Percentiles rank a stretch among this genome's conserved stretches.
These are phyloP conservation scores for Darevskia mixta DNA, from an alignment of 2,797 vertebrate genomes.

Conservation along the genomic window DNA sequence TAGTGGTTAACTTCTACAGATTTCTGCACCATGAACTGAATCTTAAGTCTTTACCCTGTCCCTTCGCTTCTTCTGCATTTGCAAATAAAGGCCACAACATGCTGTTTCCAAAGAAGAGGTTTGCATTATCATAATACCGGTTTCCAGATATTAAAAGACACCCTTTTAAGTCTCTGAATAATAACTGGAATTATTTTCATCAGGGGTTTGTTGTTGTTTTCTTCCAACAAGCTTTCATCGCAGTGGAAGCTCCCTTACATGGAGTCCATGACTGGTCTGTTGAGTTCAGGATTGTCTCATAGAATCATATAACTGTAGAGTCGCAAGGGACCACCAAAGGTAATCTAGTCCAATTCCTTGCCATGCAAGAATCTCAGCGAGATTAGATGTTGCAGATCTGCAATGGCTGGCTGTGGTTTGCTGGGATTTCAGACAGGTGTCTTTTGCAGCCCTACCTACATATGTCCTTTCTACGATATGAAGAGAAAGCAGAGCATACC, in stretches of 20 bases:
- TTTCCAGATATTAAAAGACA: neutral
- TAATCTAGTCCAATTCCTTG: no score
- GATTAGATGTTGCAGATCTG: no score
- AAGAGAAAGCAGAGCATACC: no score
- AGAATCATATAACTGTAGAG: no score
- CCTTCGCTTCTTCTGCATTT: neutral
- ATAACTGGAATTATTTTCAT: neutral
- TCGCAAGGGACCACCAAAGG: no score
- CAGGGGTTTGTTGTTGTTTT: neutral
- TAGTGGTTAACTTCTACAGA: slow-evolving; percentile 16
- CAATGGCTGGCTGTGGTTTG: no score
- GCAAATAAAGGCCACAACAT: neutral
- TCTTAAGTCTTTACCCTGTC: neutral
- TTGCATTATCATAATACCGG: neutral
- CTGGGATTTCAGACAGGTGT: no score
- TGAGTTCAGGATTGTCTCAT: neutral
- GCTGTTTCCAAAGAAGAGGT: neutral
- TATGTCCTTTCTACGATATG: no score
- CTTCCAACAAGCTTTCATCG: neutral
- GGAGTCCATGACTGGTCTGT: neutral
- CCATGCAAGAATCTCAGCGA: no score
- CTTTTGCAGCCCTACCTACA: no score
- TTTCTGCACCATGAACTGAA: slow-evolving; percentile 5
- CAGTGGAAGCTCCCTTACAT: neutral
- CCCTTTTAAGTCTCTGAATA: neutral